Evolutionary conservation across 23 tunicate genomes (phyloP).

Genomic region (Botrylloides violaceus): DNA sequence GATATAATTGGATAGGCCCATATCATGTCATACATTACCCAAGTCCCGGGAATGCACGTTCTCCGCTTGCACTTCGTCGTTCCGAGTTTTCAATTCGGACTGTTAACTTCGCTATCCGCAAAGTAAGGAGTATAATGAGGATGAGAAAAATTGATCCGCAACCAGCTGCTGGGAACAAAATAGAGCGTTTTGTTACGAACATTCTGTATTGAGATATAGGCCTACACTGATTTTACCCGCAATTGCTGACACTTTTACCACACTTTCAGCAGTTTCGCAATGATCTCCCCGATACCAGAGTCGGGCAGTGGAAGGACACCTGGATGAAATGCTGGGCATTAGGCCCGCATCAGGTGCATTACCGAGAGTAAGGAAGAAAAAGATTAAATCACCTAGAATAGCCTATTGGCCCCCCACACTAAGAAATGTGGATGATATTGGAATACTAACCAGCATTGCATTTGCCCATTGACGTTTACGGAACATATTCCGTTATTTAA

Average conservation of each 20-base stretch:
- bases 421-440: no score
- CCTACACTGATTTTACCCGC: slow-evolving; percentile 6
- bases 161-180: neutral
- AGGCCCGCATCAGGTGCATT: no score
- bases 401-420: no score
- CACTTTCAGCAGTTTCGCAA: slow-evolving; percentile 7
- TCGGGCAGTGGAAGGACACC: slow-evolving; percentile 5
- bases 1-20: no score
- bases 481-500: slow-evolving; percentile 14
- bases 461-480: neutral
- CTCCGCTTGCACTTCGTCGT: no score
- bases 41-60: no score
- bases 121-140: neutral
- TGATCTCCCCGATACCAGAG: slow-evolving; percentile 5
- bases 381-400: no score
- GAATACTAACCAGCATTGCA: slow-evolving; percentile 6
- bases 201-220: no score
- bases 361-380: neutral
- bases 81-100: neutral
- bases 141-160: neutral
- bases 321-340: no score
- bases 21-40: no score
- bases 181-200: no score
- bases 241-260: neutral
- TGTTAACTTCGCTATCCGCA: slow-evolving; percentile 7